phyloP scores from a whole-genome alignment of 2,797 vertebrate species.

The Pachyuromys duprasi region DNA sequence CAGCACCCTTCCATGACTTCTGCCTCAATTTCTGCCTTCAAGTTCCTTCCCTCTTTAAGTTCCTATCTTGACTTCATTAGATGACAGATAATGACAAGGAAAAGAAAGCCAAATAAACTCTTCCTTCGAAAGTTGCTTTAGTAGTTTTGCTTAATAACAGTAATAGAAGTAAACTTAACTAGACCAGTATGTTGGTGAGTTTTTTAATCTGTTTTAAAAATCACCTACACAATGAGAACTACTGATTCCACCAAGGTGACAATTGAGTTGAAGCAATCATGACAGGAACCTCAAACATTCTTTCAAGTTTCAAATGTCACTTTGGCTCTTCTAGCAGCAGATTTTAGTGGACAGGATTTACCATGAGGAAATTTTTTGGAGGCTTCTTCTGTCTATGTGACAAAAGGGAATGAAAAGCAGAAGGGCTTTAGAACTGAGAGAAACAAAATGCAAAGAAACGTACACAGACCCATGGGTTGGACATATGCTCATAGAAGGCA shows the following conservation, averaged over 20 bases:
- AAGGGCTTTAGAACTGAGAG: not conserved
- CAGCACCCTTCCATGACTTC: too few species aligned
- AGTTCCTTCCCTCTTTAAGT: not conserved
- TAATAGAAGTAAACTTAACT: too few species aligned
- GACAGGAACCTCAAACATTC: not conserved
- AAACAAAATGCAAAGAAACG: not conserved
- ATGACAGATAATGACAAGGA: not conserved
- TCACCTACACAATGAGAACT: not conserved
- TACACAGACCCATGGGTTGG: not conserved
- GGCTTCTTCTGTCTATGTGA: not conserved
- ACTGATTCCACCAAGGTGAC: too few species aligned
- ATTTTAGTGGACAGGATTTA: not conserved
- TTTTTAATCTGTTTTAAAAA: not conserved
- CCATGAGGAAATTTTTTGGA: not conserved
- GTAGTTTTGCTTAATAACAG: too few species aligned
- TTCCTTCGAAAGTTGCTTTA: too few species aligned
- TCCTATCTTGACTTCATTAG: not conserved
- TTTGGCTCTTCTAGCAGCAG: not conserved
- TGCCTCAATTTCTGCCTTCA: not conserved
- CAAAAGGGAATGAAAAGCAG: not conserved
- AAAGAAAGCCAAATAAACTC: too few species aligned
- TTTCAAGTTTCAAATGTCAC: not conserved
- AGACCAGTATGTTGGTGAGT: too few species aligned
- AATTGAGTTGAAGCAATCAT: too few species aligned
- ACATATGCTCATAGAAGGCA: not conserved